Evolutionary conservation across 2,797 vertebrate genomes (phyloP).

Genomic region (Perodicticus potto): DNA sequence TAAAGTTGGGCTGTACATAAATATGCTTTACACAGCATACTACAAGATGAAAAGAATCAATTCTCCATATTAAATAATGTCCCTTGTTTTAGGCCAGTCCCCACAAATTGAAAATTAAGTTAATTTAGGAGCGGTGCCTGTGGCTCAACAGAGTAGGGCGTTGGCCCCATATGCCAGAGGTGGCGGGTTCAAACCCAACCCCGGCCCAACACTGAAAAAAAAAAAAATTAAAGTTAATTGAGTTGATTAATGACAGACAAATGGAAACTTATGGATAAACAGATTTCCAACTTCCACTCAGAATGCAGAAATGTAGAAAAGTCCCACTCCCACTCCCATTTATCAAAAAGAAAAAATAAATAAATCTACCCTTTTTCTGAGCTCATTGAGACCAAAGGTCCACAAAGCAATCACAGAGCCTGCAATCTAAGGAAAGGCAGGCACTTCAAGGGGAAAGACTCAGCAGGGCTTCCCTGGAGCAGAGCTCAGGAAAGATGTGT

Average conservation of each 20-base stretch:
- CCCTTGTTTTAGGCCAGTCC: neutral
- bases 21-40: neutral
- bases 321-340: no score
- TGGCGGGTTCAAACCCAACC: no score
- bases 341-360: neutral
- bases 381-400: neutral
- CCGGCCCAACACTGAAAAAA: no score
- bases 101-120: neutral
- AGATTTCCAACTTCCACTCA: neutral
- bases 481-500: neutral
- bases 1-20: neutral
- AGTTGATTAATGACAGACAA: neutral
- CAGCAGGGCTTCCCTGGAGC: neutral
- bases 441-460: neutral
- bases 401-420: neutral
- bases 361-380: neutral
- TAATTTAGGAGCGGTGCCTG: neutral
- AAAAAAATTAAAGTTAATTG: neutral
- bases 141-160: no score
- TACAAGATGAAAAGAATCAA: neutral
- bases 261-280: neutral
- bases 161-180: no score
- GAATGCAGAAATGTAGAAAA: neutral
- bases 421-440: neutral
- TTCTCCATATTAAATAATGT: neutral